A percentile compares a stretch with the other conserved stretches of the same genome.
These are phyloP conservation scores for Coenonympha glycerion DNA, from an alignment of 2,888 invertebrate genomes.

Conservation along the genomic window DNA sequence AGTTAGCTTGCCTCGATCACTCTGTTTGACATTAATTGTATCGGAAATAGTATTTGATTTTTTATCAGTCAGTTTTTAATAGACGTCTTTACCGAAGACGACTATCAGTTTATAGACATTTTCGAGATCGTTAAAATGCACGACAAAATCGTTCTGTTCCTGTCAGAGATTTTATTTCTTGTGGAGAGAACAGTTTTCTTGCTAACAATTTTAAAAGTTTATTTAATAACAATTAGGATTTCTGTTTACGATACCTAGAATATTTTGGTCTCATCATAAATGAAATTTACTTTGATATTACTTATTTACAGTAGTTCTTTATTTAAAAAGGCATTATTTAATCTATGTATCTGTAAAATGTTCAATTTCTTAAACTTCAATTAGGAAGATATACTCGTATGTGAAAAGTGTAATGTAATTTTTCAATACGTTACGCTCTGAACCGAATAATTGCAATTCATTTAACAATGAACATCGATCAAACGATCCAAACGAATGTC, in stretches of 20 bases:
- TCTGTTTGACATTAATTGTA: conserved; percentile 33
- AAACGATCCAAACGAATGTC: conserved; percentile 8
- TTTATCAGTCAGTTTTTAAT: conserved; percentile 11
- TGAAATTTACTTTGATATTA: no score
- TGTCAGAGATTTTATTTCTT: no score
- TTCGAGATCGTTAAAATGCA: no score
- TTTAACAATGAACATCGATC: background rate
- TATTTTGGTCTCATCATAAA: no score
- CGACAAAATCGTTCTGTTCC: no score
- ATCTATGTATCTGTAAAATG: no score
- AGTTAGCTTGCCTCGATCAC: conserved; percentile 41
- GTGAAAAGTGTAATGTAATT: background rate
- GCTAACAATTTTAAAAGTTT: no score
- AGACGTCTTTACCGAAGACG: background rate
- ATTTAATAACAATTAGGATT: no score
- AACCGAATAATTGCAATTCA: background rate
- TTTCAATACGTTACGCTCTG: background rate
- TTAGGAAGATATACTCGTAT: background rate
- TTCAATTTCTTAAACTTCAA: background rate
- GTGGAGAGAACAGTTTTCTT: no score
- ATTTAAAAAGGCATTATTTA: no score
- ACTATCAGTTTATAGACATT: background rate
- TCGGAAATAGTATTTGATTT: conserved; percentile 15
- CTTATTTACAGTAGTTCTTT: no score
- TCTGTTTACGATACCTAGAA: no score